Conservation (phyloP, 2,888 invertebrate genomes). For the Anagyrus pseudococci region DNA sequence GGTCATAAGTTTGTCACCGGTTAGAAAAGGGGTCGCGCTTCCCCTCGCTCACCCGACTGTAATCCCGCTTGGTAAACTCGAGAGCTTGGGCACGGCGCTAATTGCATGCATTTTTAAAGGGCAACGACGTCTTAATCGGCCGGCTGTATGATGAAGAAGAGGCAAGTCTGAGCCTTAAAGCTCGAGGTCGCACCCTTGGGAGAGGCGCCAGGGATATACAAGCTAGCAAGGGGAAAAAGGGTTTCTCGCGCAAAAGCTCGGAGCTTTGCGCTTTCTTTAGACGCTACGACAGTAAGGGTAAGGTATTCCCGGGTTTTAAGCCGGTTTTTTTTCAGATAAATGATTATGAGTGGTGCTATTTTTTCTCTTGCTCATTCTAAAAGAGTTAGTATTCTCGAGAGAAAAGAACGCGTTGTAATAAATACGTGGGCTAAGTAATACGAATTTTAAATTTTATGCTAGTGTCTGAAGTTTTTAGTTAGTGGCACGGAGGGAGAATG, state of each 20-base stretch:
- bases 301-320: too few relatives aligned
- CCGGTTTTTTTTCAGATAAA: conserved; percentile 27
- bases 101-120: conserved; percentile 40
- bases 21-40: conserved; percentile 45
- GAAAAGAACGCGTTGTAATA: conserved; percentile 20
- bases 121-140: conserved; percentile 38
- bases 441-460: conserved; percentile 25
- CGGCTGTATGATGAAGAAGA: conserved; percentile 33
- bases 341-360: conserved; percentile 28
- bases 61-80: neutral
- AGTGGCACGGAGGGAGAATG: too few relatives aligned
- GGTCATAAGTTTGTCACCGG: conserved; percentile 60
- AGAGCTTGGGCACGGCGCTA: conserved; percentile 15
- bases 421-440: conserved; percentile 28
- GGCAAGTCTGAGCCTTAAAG: conserved; percentile 5
- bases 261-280: conserved; percentile 20
- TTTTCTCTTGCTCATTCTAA: conserved; percentile 6
- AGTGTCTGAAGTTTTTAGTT: too few relatives aligned
- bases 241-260: too few relatives aligned
- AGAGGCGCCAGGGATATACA: neutral
- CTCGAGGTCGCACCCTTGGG: conserved; percentile 12
- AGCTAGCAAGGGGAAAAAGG: conserved; percentile 21
- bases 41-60: neutral
- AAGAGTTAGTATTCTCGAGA: neutral
- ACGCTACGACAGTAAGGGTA: neutral